Conservation (phyloP, 2,888 invertebrate species). For the Cephalotes varians region DNA sequence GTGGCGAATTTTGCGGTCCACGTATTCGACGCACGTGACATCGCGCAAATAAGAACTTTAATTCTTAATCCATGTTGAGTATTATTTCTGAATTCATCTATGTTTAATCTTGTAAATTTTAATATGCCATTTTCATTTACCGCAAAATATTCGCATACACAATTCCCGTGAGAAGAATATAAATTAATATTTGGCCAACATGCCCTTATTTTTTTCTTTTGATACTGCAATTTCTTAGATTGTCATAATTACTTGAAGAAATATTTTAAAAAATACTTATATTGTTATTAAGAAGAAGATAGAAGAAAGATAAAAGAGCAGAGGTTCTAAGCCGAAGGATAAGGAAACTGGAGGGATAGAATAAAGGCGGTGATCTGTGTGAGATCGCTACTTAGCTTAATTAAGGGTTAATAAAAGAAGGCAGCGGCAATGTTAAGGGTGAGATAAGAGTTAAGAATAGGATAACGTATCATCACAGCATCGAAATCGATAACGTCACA, state of each 20-base stretch:
- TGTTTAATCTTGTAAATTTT: neutral
- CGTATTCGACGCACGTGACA: neutral
- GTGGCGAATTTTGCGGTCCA: constrained; percentile 3
- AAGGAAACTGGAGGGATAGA: constrained; percentile 2
- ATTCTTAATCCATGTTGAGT: neutral
- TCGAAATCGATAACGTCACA: neutral
- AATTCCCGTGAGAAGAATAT: neutral
- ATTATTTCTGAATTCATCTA: neutral
- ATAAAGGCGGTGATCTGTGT: constrained; percentile 31
- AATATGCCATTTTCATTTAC: neutral
- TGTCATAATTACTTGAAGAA: neutral
- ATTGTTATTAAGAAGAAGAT: constrained; percentile 18
- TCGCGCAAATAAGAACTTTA: neutral
- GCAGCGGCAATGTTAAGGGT: neutral
- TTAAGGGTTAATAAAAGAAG: constrained; percentile 43
- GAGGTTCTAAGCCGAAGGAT: neutral
- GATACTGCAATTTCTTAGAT: neutral
- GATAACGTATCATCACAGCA: neutral
- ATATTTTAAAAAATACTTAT: neutral
- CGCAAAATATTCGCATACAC: neutral
- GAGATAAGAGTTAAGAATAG: constrained; percentile 26
- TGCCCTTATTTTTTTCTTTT: neutral
- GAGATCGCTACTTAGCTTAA: neutral
- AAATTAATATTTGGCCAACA: constrained; percentile 4
- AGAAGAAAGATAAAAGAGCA: neutral